Base-by-base conservation (phyloP, 2,113 vertebrate genomes). In the Anarrhichthys ocellatus region DNA sequence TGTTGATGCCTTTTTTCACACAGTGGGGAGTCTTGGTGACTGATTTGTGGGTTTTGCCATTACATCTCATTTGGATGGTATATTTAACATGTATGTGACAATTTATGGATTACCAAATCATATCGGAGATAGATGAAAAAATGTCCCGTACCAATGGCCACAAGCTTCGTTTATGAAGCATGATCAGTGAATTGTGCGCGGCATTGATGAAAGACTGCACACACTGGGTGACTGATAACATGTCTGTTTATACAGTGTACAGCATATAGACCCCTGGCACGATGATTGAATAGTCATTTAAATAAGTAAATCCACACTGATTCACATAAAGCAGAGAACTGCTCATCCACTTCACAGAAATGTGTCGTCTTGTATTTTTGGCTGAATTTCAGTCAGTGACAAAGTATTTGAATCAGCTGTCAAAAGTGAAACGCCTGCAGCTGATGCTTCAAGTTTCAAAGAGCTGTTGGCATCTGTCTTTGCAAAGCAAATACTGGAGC, bases 401-500 rank as follows among this genome's bases (percentile, higher is more conserved):
- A 27, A 56, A 63, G 24, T 56, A 20, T 36, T 77, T 36, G 1
- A 61, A 77, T 73, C 54, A 52, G 10, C 61, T 52, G 62, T 67
- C 52, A 61, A 36, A 73, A 24, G 46, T 6, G 22, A 42, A 56
- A 22, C 22, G 38, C 11, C 32, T 14, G 36, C 65, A 76, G 64
- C 56, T 61, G 34, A 42, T 8, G 63, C 34, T 40, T 4, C 1
- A 5, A 7, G n/a, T 14, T 32, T 42, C n/a, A 34, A 63, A 29
- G 11, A 34, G 77, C 77, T 34, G 61, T 38, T 18, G 56, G 62
- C 15, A 44, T 79, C 44, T 36, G 65, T 40, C 69, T 46, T 36
- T 71, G 32, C 14, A 36, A 65, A 70, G 38, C 18, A 76, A 78
- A 46, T n/a, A 38, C 46, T 1, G 11, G 22, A 32, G 68, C 24